Conservation (phyloP, 2,888 invertebrate genomes). For the Macrophya alboannulata region DNA sequence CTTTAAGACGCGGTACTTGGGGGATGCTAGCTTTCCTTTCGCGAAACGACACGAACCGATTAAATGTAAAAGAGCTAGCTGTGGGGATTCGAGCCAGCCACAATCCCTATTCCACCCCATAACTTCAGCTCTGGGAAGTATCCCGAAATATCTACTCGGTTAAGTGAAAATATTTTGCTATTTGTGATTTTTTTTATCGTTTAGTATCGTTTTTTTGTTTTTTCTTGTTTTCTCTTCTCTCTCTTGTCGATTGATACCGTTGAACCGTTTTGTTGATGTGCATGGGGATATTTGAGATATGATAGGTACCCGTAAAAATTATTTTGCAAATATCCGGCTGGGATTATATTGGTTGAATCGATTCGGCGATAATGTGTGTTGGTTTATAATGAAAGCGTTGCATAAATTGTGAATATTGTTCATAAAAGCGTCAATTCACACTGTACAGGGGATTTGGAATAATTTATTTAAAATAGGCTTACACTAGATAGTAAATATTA, state of each 20-base stretch:
- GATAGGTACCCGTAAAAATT: not conserved
- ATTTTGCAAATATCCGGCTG: not conserved
- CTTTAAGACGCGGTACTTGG: constrained; percentile 48
- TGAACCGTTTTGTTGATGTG: not conserved
- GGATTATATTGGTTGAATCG: constrained; percentile 5
- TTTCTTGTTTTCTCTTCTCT: no score
- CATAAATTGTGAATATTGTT: constrained; percentile 46
- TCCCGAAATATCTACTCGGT: not conserved
- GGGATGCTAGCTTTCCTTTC: constrained; percentile 56
- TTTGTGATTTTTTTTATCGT: not conserved
- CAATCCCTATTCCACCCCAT: not conserved
- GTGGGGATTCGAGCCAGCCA: constrained; percentile 24
- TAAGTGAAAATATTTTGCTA: not conserved
- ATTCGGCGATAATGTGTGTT: not conserved
- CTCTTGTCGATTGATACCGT: not conserved
- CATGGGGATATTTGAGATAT: not conserved
- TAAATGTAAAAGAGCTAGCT: constrained; percentile 69
- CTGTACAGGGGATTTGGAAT: constrained; percentile 62
- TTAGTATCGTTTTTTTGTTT: not conserved
- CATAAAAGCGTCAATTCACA: constrained; percentile 48
- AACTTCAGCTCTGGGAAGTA: not conserved
- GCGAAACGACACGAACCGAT: constrained; percentile 65
- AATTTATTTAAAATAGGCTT: constrained; percentile 73
- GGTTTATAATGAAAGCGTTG: constrained; percentile 10
- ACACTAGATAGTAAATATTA: constrained; percentile 67